Percentiles rank a stretch among this genome's conserved stretches.
phyloP scores from a whole-genome alignment of 2,113 vertebrate species.

The Tachycineta bicolor region DNA sequence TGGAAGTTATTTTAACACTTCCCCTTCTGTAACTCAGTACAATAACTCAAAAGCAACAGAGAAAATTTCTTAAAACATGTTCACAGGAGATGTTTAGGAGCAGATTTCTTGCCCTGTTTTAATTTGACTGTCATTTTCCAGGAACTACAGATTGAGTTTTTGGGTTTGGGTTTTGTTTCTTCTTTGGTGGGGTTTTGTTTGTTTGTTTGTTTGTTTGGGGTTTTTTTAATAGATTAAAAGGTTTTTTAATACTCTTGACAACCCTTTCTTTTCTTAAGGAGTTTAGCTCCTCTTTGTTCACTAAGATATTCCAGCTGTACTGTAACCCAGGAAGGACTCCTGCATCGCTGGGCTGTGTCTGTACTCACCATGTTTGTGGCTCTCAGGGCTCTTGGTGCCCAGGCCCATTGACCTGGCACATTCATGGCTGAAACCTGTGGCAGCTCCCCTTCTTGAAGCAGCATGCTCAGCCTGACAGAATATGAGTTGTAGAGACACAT shows the following conservation, averaged over 20 bases:
- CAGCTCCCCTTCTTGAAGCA: neutral
- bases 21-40: neutral
- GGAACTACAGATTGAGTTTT: neutral
- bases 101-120: neutral
- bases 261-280: neutral
- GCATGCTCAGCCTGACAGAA: neutral
- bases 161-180: no score
- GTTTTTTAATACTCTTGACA: neutral
- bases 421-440: neutral
- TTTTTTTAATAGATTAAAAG: neutral
- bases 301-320: neutral
- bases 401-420: neutral
- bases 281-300: neutral
- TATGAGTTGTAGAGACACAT: fast-evolving
- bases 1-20: neutral
- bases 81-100: neutral
- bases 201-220: no score
- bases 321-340: neutral
- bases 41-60: neutral
- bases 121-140: neutral
- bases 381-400: fast-evolving
- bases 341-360: neutral
- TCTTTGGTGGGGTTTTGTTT: no score
- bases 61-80: neutral
- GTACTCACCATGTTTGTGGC: neutral